Evolutionary conservation across 2,797 vertebrate species (phyloP), one percentile per base, ranked within the genome.

Genomic region (Yasuhikotakia modesta): DNA sequence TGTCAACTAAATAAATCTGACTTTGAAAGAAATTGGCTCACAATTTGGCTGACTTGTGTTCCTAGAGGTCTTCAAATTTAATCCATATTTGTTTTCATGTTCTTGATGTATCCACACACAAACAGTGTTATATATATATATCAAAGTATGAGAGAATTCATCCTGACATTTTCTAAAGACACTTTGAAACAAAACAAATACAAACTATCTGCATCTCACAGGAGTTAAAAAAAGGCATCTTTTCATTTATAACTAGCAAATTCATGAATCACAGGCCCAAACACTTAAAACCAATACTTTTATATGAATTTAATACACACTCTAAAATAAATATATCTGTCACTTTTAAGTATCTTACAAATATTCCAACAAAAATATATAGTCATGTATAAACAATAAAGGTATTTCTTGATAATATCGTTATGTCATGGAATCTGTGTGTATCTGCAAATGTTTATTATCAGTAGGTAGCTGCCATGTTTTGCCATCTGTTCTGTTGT

Each of bases 271-370:
- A 30, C 73, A 46, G 35, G 14, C 6, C 17, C 52, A 0, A 22
- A 63, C 65, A 76, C 46, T 83, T 82, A 84, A 86, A n/a, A 72
- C 65, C 79, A 57, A 78, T 48, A 89, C 83, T 88, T 85, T 91
- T 91, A 92, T 90, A 94, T 94, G 94, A 92, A 92, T 91, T 96
- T 96, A 96, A 97, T 95, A 95, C 92, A 93, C 92, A 91, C 95
- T 93, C 92, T 96, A 95, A 94, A 97, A 96, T 96, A 97, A 98
- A 96, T 96, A 97, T 92, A 95, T 94, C 87, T 91, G 89, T 93
- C 90, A 53, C 94, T 78, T 95, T 95, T 91, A 93, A 91, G 90
- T 93, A 90, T 93, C 94, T 92, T 94, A 96, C 92, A 94, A 92
- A 92, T 92, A 84, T 92, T 93, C 89, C 90, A 90, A 91, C 93